A percentile compares a stretch with the other conserved stretches of the same genome.
Evolutionary conservation across 30 jellyfish, hydroid and myxozoan species (phyloP).

Genomic region (Pelagia noctiluca): DNA sequence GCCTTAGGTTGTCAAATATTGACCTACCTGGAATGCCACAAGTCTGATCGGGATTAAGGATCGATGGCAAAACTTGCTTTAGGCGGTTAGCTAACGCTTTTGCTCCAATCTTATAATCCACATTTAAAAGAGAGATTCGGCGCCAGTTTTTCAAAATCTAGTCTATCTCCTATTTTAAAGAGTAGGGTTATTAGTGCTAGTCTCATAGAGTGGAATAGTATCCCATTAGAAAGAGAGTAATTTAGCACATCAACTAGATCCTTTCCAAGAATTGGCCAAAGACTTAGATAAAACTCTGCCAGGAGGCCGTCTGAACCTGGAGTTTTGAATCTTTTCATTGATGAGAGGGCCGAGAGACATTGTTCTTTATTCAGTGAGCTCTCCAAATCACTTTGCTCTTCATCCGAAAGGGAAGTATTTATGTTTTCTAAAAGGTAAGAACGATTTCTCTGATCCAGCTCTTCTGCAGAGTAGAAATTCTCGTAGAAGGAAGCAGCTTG

Average conservation of each 20-base stretch:
- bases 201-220: conserved; percentile 31
- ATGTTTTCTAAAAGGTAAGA: no score
- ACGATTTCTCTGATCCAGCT: no score
- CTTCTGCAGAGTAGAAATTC: no score
- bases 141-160: conserved; percentile 34
- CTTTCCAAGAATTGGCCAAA: conserved; percentile 25
- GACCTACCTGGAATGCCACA: conserved; percentile 69
- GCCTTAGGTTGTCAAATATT: conserved; percentile 35
- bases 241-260: conserved; percentile 7
- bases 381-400: not conserved
- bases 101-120: conserved; percentile 32
- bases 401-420: no score
- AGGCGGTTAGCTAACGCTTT: conserved; percentile 51
- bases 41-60: conserved; percentile 46
- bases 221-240: not conserved
- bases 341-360: conserved; percentile 7
- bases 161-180: not conserved
- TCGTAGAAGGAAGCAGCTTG: no score
- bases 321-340: conserved; percentile 8
- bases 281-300: not conserved
- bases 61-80: not conserved
- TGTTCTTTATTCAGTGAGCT: not conserved
- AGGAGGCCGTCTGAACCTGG: conserved; percentile 47
- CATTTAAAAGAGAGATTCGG: conserved; percentile 31
- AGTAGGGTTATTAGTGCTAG: conserved; percentile 11